A percentile compares a stretch with the other conserved stretches of the same genome.
phyloP scores from a whole-genome alignment of 92 coral and sea anemone genomes.

The Siderastrea siderea region DNA sequence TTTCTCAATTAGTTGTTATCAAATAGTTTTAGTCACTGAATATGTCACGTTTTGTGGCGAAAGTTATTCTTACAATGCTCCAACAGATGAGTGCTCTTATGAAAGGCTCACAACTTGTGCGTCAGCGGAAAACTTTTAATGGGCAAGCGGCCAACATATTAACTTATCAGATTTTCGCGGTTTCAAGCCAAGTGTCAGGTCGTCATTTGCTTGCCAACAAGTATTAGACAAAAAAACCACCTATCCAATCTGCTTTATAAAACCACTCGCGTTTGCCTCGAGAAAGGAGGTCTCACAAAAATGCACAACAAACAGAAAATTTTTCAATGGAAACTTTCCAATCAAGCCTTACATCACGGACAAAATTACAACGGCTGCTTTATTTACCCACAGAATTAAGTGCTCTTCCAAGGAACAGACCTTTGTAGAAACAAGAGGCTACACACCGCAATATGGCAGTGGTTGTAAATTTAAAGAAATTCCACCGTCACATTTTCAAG shows the following conservation, averaged over 20 bases:
- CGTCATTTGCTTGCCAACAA: background rate
- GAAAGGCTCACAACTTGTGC: background rate
- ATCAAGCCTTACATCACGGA: background rate
- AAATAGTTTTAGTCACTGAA: background rate
- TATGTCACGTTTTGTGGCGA: background rate
- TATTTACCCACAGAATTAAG: too few species aligned
- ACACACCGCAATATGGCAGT: too few species aligned
- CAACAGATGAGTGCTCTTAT: background rate
- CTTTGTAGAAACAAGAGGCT: too few species aligned
- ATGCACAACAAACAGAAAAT: conserved; percentile 8
- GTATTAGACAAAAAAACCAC: background rate
- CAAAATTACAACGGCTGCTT: too few species aligned
- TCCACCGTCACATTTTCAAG: too few species aligned
- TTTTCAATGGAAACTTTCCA: background rate
- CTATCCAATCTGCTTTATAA: background rate
- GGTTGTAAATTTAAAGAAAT: too few species aligned
- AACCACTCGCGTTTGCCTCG: background rate
- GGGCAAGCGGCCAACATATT: conserved; percentile 5
- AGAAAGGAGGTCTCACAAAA: conserved; percentile 5
- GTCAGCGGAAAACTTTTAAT: conserved; percentile 19
- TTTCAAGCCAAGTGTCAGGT: background rate
- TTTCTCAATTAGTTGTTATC: background rate
- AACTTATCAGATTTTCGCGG: conserved; percentile 13
- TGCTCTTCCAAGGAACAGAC: too few species aligned
- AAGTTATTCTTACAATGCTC: background rate